A percentile compares a stretch with the other conserved stretches of the same genome.
Evolutionary conservation across 2,888 invertebrate genomes (phyloP).

Genomic region (Phaedon cochleariae): DNA sequence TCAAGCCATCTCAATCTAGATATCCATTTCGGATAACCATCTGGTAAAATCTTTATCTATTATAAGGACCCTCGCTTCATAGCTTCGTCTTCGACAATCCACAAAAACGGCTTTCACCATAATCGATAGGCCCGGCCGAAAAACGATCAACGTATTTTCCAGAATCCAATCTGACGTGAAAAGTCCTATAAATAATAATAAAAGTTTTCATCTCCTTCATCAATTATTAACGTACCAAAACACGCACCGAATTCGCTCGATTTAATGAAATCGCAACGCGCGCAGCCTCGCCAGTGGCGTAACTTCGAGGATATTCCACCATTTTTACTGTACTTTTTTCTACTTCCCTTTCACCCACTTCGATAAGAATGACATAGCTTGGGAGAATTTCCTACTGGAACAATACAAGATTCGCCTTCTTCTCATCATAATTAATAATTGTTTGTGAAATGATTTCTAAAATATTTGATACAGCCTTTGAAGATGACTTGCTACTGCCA

Average conservation of each 20-base stretch:
- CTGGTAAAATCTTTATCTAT: neutral
- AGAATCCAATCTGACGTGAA: constrained; percentile 5
- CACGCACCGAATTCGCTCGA: constrained; percentile 12
- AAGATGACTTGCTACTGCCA: no score
- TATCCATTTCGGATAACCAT: neutral
- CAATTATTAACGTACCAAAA: constrained; percentile 23
- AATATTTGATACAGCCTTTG: no score
- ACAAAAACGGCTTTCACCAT: neutral
- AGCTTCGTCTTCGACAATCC: neutral
- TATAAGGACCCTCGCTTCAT: neutral
- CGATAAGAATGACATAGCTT: no score
- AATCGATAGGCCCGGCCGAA: constrained; percentile 3
- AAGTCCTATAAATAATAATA: constrained; percentile 23
- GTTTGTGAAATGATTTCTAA: no score
- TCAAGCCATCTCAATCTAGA: neutral
- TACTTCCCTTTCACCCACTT: no score
- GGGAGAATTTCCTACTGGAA: neutral
- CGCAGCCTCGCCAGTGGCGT: neutral
- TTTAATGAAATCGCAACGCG: constrained; percentile 4
- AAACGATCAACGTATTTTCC: constrained; percentile 8
- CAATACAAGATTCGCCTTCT: no score
- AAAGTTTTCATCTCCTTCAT: constrained; percentile 24
- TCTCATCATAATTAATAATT: no score
- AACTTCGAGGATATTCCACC: neutral
- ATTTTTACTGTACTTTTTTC: neutral